These are phyloP conservation scores for Neoascia interrupta DNA, from an alignment of 2,888 invertebrate genomes.

Conservation along the genomic window DNA sequence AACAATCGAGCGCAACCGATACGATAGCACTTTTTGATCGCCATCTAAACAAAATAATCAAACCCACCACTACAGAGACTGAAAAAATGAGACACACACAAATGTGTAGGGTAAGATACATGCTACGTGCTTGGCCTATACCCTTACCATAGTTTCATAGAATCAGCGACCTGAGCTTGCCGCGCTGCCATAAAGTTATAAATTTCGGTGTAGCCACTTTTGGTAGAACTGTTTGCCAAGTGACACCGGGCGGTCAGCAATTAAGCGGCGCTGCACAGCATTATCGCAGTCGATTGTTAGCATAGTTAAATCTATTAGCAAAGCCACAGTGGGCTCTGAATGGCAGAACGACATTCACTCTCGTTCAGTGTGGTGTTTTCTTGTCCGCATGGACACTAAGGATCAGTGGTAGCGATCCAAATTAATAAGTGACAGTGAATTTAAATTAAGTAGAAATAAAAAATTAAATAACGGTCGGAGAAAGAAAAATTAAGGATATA, in stretches of 20 bases:
- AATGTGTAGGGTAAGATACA: constrained; percentile 14
- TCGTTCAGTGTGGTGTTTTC: constrained; percentile 17
- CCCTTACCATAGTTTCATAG: constrained; percentile 26
- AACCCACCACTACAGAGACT: background rate
- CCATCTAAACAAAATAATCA: background rate
- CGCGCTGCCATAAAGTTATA: constrained; percentile 70
- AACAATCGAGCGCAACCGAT: background rate
- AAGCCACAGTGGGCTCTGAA: background rate
- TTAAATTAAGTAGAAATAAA: no score
- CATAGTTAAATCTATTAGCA: background rate
- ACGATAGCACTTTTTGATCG: background rate
- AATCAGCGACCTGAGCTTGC: background rate
- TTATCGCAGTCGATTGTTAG: constrained; percentile 28
- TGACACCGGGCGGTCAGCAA: constrained; percentile 73
- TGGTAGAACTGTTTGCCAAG: constrained; percentile 76
- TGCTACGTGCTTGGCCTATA: constrained; percentile 31
- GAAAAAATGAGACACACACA: no score
- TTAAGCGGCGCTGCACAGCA: constrained; percentile 25
- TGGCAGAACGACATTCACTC: constrained; percentile 12
- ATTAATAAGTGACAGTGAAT: no score
- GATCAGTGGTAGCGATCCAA: no score
- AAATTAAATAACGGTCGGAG: no score
- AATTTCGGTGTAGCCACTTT: constrained; percentile 76
- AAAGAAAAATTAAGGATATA: no score
- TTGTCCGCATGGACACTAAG: background rate